These are phyloP conservation scores for Polyommatus iphigenia DNA, from an alignment of 2,888 invertebrate species.

Conservation along the genomic window DNA sequence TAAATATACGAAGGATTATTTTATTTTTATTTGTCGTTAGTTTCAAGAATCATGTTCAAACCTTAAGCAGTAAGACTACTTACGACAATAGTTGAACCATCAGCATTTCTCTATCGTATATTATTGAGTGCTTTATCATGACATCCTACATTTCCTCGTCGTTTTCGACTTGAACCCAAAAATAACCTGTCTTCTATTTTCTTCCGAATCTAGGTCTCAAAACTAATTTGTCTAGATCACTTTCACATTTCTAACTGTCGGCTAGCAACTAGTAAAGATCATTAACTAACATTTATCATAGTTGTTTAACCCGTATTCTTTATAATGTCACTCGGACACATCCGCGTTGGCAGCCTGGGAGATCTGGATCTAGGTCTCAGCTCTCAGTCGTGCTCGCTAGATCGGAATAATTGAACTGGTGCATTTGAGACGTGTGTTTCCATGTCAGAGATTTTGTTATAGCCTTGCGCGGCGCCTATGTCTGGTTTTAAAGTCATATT, in stretches of 20 bases:
- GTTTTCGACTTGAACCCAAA: background rate
- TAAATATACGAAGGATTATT: background rate
- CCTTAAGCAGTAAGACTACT: background rate
- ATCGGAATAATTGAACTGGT: constrained; percentile 25
- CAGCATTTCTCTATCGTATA: no score
- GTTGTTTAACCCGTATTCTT: constrained; percentile 59
- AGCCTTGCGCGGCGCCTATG: background rate
- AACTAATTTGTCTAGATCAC: constrained; percentile 22
- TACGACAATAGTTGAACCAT: no score
- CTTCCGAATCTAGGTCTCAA: constrained; percentile 3
- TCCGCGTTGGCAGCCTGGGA: constrained; percentile 58
- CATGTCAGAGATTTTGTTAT: background rate
- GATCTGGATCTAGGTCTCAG: constrained; percentile 30
- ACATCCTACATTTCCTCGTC: background rate
- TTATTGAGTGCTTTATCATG: background rate
- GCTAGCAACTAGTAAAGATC: constrained; percentile 24
- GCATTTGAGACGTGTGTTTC: constrained; percentile 17
- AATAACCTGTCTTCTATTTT: background rate
- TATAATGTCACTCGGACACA: constrained; percentile 53
- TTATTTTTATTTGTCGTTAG: background rate
- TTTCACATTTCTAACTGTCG: constrained; percentile 22
- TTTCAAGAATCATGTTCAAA: background rate
- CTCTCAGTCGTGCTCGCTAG: constrained; percentile 27
- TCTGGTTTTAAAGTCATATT: background rate
- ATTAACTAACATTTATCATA: constrained; percentile 37